phyloP scores from a whole-genome alignment of 2,888 invertebrate genomes.

The Ochropacha duplaris region DNA sequence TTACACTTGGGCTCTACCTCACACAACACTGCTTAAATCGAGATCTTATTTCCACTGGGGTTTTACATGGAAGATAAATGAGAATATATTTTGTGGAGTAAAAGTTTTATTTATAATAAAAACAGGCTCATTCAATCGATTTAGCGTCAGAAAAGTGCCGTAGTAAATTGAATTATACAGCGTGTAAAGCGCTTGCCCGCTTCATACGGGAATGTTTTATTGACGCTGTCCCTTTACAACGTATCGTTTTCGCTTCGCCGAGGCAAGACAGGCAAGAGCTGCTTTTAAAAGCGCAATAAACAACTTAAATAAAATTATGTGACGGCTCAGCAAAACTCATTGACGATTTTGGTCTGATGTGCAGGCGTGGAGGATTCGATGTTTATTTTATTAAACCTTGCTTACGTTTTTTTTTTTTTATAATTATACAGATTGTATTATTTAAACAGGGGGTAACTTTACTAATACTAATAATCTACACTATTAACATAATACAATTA shows the following conservation, averaged over 20 bases:
- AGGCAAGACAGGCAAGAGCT: conserved; percentile 1
- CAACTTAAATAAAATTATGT: not conserved
- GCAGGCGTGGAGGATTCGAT: not conserved
- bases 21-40: conserved; percentile 3
- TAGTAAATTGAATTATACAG: conserved; percentile 12
- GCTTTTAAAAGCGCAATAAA: not conserved
- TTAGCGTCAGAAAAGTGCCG: conserved; percentile 7
- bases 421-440: too few species aligned
- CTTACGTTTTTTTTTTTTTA: too few species aligned
- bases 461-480: too few species aligned
- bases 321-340: not conserved
- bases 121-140: not conserved
- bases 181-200: conserved; percentile 7
- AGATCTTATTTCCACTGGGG: conserved; percentile 4
- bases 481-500: too few species aligned
- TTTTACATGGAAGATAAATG: conserved; percentile 3
- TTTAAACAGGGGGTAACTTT: too few species aligned
- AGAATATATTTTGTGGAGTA: conserved; percentile 9
- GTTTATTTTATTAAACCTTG: too few species aligned
- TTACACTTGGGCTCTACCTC: conserved; percentile 1
- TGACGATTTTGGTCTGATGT: too few species aligned
- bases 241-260: conserved; percentile 14
- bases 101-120: conserved; percentile 6
- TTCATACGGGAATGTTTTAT: conserved; percentile 12
- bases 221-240: conserved; percentile 16